Evolutionary conservation across 2,797 vertebrate species (phyloP), one percentile per base, ranked within the genome.

Genomic region (Rhodeus uyekii): DNA sequence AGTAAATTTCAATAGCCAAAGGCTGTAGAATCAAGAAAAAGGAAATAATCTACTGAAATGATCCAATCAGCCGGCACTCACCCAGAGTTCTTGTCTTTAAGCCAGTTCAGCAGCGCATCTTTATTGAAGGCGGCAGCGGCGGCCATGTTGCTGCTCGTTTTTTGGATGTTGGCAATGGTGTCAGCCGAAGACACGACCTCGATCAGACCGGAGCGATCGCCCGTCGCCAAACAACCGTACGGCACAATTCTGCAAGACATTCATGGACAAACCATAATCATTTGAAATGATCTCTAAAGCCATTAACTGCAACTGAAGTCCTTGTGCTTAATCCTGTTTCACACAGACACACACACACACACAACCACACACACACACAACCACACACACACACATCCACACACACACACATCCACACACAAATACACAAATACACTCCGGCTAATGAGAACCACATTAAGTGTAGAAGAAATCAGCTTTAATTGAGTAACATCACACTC

Each of bases 41-140:
- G 1, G 2, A n/a, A n/a, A n/a, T n/a, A 69, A 12, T 29, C 0
- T 12, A 29, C 14, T 50, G 16, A 72, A 36, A 60, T 22, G 9
- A 32, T 44, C 19, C 34, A 60, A 55, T 8, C 24, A 34, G 3
- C 4, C 13, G 13, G 2, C 44, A 67, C 74, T 63, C 67, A 99
- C 98, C 97, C 97, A 82, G 96, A 93, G 88, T 99, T 99, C 81
- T 96, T 97, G 82, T 98, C 97, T 86, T 99, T 99, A 55, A 99
- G 96, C 98, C 98, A 99, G 94, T 98, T 99, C 71, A 99, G 94
- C 86, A 99, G 91, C 0, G 98, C 98, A 0, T 99, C 98, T 89
- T 99, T 99, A 93, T 99, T 99, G 93, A 99, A 99, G 67, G 98
- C 98, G 0, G 98, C 98, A 0, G 98, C 94, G 0, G 98, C 98